Percentiles rank a stretch among this genome's conserved stretches.
These are phyloP conservation scores for Eulemur rufifrons DNA, from an alignment of 2,113 vertebrate genomes.

Conservation along the genomic window DNA sequence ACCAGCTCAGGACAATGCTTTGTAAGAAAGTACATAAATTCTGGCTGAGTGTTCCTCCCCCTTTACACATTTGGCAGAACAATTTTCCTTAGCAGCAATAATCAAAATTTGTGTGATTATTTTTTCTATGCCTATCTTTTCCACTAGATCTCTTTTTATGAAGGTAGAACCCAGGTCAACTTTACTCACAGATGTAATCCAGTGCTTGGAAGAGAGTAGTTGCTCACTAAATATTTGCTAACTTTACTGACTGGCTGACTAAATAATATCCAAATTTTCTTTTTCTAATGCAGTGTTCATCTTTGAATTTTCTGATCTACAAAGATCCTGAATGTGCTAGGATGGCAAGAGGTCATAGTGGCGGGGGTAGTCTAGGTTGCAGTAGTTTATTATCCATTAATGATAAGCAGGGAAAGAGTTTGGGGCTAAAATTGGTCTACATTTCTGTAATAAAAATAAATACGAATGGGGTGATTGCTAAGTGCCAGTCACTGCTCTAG, in stretches of 20 bases:
- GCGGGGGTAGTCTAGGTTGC: not conserved
- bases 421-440: not conserved
- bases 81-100: conserved; percentile 19
- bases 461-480: not conserved
- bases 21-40: not conserved
- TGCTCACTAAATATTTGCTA: conserved; percentile 35
- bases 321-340: not conserved
- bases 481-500: not conserved
- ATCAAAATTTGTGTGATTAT: not conserved
- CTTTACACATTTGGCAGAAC: not conserved
- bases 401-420: not conserved
- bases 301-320: not conserved
- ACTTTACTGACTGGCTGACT: not conserved
- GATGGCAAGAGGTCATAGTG: not conserved
- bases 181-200: not conserved
- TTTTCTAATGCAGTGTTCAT: not conserved
- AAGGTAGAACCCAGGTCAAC: not conserved
- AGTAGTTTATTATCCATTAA: not conserved
- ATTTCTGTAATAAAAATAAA: not conserved
- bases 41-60: not conserved
- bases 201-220: not conserved
- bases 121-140: not conserved
- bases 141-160: not conserved
- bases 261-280: not conserved
- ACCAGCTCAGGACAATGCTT: not conserved